phyloP scores from a whole-genome alignment of 2,888 invertebrate species.

The Nephrotoma appendiculata region DNA sequence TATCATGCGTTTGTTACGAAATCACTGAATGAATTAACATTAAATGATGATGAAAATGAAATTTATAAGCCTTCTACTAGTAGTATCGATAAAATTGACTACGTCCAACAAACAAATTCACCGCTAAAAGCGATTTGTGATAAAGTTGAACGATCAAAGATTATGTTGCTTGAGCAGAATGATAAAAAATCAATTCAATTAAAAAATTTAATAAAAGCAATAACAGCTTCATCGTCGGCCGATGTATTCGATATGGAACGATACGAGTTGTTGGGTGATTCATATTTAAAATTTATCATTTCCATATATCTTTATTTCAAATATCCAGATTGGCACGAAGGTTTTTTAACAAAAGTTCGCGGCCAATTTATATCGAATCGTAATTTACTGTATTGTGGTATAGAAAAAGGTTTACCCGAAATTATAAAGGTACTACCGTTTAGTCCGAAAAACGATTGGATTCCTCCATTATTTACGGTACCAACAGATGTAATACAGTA shows the following conservation, averaged over 20 bases:
- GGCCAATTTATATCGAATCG: constrained; percentile 58
- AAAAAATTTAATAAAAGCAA: constrained; percentile 35
- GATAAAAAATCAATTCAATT: constrained; percentile 22
- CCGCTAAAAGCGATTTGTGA: constrained; percentile 2
- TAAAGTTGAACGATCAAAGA: constrained; percentile 2
- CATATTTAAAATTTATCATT: constrained; percentile 60
- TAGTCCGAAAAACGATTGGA: constrained; percentile 53
- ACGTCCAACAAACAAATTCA: not conserved
- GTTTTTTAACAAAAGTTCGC: constrained; percentile 54
- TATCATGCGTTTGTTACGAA: constrained; percentile 44
- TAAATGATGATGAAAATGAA: constrained; percentile 14
- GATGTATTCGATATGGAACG: constrained; percentile 69
- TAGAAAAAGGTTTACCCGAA: constrained; percentile 19
- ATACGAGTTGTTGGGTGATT: constrained; percentile 73
- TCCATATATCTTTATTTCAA: constrained; percentile 52
- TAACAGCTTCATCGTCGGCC: constrained; percentile 49
- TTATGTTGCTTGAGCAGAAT: not conserved
- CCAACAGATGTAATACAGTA: constrained; percentile 33
- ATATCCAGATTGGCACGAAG: constrained; percentile 55
- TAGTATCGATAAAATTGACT: not conserved
- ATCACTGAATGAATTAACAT: not conserved
- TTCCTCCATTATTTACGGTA: constrained; percentile 61
- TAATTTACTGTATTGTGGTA: constrained; percentile 66
- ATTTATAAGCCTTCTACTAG: constrained; percentile 15
- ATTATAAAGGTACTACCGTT: constrained; percentile 47